These are phyloP conservation scores for Drosophila planitibia DNA, from an alignment of 2,888 invertebrate species.

Conservation along the genomic window DNA sequence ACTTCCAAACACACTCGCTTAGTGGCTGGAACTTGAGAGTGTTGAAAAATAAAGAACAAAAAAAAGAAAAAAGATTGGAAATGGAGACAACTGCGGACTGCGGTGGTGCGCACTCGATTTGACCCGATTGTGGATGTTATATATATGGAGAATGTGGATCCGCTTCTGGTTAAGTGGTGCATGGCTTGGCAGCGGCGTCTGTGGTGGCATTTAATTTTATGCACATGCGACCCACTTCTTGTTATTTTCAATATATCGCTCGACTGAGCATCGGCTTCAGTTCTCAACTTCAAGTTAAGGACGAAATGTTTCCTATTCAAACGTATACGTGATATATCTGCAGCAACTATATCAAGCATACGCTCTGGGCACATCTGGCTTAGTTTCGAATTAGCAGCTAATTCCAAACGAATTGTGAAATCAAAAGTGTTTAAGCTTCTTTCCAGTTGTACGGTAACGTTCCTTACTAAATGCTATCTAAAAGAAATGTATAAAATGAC, in stretches of 20 bases:
- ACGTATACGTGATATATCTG: slow-evolving; percentile 28
- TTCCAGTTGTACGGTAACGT: not conserved
- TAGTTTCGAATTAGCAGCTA: not conserved
- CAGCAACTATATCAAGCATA: not conserved
- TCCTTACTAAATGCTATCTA: not conserved
- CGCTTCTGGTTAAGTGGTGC: slow-evolving; percentile 11
- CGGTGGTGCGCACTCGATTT: slow-evolving; percentile 58
- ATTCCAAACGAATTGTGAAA: not conserved
- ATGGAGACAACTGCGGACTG: slow-evolving; percentile 41
- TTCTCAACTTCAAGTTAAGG: not conserved
- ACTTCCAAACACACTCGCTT: slow-evolving; percentile 12
- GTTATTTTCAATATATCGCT: slow-evolving; percentile 66
- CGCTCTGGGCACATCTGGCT: not conserved
- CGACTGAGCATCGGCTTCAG: slow-evolving; percentile 45
- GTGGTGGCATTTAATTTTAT: slow-evolving; percentile 61
- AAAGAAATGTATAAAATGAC: not conserved
- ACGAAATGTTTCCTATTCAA: not conserved
- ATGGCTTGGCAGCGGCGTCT: slow-evolving; percentile 10
- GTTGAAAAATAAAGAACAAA: slow-evolving; percentile 40
- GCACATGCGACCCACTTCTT: slow-evolving; percentile 49
- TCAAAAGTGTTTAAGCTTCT: not conserved
- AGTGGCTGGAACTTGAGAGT: slow-evolving; percentile 38
- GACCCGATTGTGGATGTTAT: slow-evolving; percentile 43
- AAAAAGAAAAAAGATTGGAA: not conserved
- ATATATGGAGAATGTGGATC: slow-evolving; percentile 6